Base-by-base conservation (phyloP, 2,113 vertebrate species). In the Clupea harengus region DNA sequence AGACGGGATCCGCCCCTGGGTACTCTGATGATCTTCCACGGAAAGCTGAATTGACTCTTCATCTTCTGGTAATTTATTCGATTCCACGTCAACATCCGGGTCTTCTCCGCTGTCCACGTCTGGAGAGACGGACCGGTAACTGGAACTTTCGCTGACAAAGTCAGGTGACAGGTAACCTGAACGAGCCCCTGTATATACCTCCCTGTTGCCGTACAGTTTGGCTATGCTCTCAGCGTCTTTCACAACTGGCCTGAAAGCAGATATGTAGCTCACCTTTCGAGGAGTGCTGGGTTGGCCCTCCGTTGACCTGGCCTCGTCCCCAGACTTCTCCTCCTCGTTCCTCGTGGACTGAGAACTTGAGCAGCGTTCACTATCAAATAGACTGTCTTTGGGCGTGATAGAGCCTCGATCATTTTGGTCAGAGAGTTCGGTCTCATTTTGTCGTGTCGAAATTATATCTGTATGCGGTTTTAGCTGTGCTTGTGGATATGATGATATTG, bases 11-110 rank as follows among this genome's bases (percentile, higher is more conserved):
- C 92, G 89, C 22, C 87, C 91, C 3, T 92, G 88, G 22, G 94
- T 93, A 86, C 90, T 93, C 2, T 50, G 91, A 3, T 83, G 88
- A 11, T 90, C 91, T 84, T 91, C 93, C 91, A 81, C 90, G 0
- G 93, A 94, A 81, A 95, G 92, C 82, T 78, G 93, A 67, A 93
- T 87, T 11, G 89, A 89, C 8, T 96, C 95, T 4, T 97, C 96
- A 0, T 97, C 96, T 13, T 97, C 97, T 0, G 95, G 96, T 81
- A 95, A 96, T 84, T 95, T 95, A 89, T 96, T 96, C 84, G 97
- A 97, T 89, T 99, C 98, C 87, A 99, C 98, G 28, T 99, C 97
- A 89, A 99, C 97, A 85, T 99, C 98, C 0, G 96, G 97, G 89
- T 98, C 97, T 52, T 95, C 97, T 22, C 92, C 95, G 22, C 97